Base-by-base conservation (phyloP, 2,888 invertebrate species). In the Volucella inanis region DNA sequence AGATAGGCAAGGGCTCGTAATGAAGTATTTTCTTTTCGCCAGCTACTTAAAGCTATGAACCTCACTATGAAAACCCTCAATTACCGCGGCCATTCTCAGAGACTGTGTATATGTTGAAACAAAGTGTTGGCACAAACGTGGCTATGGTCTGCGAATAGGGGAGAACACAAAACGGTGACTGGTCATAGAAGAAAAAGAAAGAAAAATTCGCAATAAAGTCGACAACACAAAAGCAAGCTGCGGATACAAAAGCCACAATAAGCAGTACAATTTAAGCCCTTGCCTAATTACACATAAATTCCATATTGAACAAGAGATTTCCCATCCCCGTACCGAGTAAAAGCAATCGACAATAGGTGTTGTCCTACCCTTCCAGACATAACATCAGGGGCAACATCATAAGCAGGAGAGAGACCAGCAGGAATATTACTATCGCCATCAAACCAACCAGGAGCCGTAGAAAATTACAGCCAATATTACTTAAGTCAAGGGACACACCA, bases 231-330 rank as follows among this genome's bases (percentile, higher is more conserved):
- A 71, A 55, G 62, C 61, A 55, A 31, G 61, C 70, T 74, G 6
- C 31, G 31, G 31, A 31, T 31, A 79, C 84, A 80, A 76, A 85
- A 85, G 79, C 84, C 85, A 39, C 85, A 85, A 80, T 80, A 85
- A 85, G 76, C 75, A 80, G 80, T 80, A 72, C 80, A 80, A 85
- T 81, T 85, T 81, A 85, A 85, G 85, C 81, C 76, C 76, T 31
- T 77, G 72, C 81, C 81, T 85, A 85, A 85, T 85, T 85, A 85
- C 77, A 81, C 81, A 85, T 81, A 85, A 85, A 85, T 85, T 81
- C 68, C 85, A 85, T 85, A 85, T 85, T 85, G 85, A 85, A 77
- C 80, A 85, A 68, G 72, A 76, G 77, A 80, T 85, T 80, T 71
- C 64, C 70, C 57, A 64, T 14, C 47, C 14, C 6, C 31, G 6